Conservation (phyloP, 2,797 vertebrate genomes). For the Leptatherina wallacei region DNA sequence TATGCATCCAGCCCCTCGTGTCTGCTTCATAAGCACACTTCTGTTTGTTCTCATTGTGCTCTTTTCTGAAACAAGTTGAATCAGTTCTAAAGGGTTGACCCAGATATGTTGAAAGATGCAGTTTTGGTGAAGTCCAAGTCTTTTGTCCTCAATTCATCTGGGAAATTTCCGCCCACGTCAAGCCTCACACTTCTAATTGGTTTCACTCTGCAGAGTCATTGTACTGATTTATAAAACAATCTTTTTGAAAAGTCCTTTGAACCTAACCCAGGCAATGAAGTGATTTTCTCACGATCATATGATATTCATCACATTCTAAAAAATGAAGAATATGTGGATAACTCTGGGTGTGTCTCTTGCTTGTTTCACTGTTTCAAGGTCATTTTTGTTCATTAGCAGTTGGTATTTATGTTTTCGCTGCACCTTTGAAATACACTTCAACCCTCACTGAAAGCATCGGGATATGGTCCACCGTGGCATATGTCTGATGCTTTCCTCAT, state of each 20-base stretch:
- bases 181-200: conserved; percentile 49
- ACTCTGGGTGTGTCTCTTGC: background rate
- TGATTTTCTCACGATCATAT: conserved; percentile 29
- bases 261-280: conserved; percentile 29
- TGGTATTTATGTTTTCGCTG: background rate
- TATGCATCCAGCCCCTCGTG: conserved; percentile 38
- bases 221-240: conserved; percentile 27
- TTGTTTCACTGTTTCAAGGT: background rate
- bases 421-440: conserved; percentile 8
- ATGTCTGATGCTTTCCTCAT: conserved; percentile 24
- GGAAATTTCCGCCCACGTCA: conserved; percentile 46
- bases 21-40: conserved; percentile 30
- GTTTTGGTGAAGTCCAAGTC: conserved; percentile 47
- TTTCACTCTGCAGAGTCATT: conserved; percentile 55
- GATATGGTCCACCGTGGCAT: background rate
- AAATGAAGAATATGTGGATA: conserved; percentile 4
- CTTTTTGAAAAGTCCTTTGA: conserved; percentile 15
- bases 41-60: conserved; percentile 49
- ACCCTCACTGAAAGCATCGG: background rate
- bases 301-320: conserved; percentile 24
- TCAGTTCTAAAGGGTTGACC: conserved; percentile 62
- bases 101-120: conserved; percentile 55
- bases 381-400: background rate
- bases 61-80: conserved; percentile 52
- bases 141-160: conserved; percentile 58